These are phyloP conservation scores for Pantala flavescens DNA, from an alignment of 1,140 invertebrate genomes.

Conservation along the genomic window DNA sequence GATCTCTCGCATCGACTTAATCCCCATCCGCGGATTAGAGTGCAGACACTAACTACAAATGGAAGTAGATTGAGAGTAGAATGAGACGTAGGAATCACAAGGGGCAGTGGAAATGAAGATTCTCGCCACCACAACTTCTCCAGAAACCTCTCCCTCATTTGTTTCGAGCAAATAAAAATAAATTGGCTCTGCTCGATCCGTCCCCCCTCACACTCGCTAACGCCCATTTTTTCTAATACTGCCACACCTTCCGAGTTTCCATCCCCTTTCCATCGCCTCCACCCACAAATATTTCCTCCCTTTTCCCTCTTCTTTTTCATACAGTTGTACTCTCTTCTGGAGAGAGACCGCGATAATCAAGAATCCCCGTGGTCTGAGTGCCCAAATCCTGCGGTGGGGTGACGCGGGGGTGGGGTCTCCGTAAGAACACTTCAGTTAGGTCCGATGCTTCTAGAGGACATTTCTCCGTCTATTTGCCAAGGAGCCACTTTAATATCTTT, in stretches of 20 bases:
- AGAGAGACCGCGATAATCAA: conserved; percentile 8
- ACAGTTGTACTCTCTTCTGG: not conserved
- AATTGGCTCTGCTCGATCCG: not conserved
- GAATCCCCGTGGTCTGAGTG: not conserved
- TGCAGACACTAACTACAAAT: no score
- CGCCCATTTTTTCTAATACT: conserved; percentile 4
- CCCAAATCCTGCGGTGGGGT: not conserved
- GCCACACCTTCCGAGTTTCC: not conserved
- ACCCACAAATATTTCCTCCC: not conserved
- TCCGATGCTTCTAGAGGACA: no score
- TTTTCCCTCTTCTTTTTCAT: not conserved
- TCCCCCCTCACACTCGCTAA: not conserved
- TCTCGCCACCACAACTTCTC: conserved; percentile 3
- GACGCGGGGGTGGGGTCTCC: not conserved
- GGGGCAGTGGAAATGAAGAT: not conserved
- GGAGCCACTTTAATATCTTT: no score
- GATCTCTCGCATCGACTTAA: no score
- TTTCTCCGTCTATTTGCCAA: no score
- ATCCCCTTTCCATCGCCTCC: not conserved
- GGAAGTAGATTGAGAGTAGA: not conserved
- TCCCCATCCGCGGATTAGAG: no score
- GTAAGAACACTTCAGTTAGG: no score
- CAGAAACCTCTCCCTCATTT: conserved; percentile 1
- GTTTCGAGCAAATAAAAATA: conserved; percentile 10
- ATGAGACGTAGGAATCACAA: not conserved